Evolutionary conservation across 30 jellyfish, hydroid and myxozoan genomes (phyloP).

Genomic region (Phacellophora camtschatica): DNA sequence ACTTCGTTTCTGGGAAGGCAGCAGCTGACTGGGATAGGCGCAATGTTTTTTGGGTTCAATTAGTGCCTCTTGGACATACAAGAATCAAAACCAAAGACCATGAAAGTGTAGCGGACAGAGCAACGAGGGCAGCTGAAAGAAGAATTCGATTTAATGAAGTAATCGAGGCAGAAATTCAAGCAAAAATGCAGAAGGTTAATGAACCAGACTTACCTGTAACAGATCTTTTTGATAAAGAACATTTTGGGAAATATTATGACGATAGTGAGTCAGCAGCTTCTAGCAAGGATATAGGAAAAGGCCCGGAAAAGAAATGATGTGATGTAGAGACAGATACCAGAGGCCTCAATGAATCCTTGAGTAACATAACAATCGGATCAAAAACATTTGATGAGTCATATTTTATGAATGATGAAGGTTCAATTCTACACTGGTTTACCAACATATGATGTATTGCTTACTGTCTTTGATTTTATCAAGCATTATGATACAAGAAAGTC

Average conservation of each 20-base stretch:
- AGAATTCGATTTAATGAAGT: neutral
- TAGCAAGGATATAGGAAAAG: neutral
- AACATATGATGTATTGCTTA: constrained; percentile 9
- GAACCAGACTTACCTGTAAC: neutral
- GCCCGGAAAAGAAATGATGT: neutral
- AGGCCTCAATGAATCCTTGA: constrained; percentile 3
- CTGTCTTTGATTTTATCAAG: constrained; percentile 26
- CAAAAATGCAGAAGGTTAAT: constrained; percentile 13
- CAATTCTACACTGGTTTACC: constrained; percentile 42
- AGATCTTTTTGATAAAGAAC: constrained; percentile 1
- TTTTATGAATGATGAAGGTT: constrained; percentile 31
- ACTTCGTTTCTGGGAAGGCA: constrained; percentile 9
- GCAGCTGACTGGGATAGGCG: constrained; percentile 11
- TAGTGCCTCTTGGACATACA: constrained; percentile 6
- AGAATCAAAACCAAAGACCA: neutral
- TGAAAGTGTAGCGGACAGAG: neutral
- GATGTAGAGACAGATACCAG: constrained; percentile 9
- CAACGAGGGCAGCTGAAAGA: constrained; percentile 9
- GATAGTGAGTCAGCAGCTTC: neutral
- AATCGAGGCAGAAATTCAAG: neutral
- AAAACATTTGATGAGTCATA: neutral
- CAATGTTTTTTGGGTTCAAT: constrained; percentile 19
- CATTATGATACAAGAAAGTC: constrained; percentile 1
- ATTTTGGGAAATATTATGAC: neutral
- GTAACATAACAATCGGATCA: neutral